phyloP scores from a whole-genome alignment of 2,113 vertebrate genomes.

The Pyrgilauda ruficollis region DNA sequence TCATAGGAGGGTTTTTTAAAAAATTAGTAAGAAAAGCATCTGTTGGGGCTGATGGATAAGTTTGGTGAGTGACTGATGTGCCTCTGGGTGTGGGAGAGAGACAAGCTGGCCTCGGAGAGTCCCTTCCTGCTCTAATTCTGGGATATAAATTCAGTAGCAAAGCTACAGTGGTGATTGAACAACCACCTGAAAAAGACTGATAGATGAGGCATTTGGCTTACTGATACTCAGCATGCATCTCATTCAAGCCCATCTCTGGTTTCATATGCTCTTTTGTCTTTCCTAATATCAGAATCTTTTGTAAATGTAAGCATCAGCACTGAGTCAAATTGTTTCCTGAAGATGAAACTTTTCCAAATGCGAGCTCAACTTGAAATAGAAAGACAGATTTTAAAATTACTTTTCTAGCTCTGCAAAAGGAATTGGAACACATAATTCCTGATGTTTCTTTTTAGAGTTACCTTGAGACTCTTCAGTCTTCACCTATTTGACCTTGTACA shows the following conservation, averaged over 20 bases:
- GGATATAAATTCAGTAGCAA: background rate
- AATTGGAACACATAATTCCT: background rate
- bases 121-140: background rate
- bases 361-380: background rate
- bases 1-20: background rate
- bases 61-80: background rate
- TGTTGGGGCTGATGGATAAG: background rate
- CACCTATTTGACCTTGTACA: background rate
- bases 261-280: conserved; percentile 4
- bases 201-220: background rate
- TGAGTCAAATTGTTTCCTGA: background rate
- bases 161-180: background rate
- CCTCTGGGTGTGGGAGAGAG: background rate
- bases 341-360: background rate
- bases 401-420: background rate
- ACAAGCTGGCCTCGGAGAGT: background rate
- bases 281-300: background rate
- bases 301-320: background rate
- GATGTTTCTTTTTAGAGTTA: conserved; percentile 20
- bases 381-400: background rate
- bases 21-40: background rate
- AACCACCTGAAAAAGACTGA: background rate
- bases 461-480: background rate
- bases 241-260: background rate
- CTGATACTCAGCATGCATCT: background rate